A percentile compares a stretch with the other conserved stretches of the same genome.
phyloP scores from a whole-genome alignment of 2,888 invertebrate species.

The Tupiocoris notatus region DNA sequence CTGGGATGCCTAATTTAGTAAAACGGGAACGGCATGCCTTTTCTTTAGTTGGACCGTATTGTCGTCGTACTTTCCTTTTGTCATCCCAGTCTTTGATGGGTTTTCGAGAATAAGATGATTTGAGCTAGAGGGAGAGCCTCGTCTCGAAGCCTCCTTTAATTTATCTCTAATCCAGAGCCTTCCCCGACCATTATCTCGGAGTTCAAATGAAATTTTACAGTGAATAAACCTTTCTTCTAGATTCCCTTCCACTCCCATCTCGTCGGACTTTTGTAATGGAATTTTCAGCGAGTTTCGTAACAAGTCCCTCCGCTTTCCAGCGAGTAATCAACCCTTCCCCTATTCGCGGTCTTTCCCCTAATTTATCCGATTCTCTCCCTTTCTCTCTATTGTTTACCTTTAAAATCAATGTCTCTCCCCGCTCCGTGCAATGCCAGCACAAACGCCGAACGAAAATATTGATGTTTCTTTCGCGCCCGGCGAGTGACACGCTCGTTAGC shows the following conservation, averaged over 20 bases:
- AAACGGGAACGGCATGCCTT: no score
- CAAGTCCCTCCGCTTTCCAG: constrained; percentile 1
- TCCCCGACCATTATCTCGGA: constrained; percentile 25
- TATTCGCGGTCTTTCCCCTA: background rate
- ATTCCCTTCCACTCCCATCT: background rate
- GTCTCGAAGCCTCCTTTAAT: constrained; percentile 23
- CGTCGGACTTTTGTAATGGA: constrained; percentile 24
- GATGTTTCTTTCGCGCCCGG: background rate
- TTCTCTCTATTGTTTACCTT: background rate
- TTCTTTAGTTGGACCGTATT: background rate
- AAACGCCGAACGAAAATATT: background rate
- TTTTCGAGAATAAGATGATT: background rate
- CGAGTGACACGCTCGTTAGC: background rate
- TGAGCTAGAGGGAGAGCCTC: background rate
- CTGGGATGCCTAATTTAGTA: no score
- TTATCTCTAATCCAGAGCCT: constrained; percentile 33
- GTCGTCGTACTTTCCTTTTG: constrained; percentile 25
- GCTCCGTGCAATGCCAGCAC: background rate
- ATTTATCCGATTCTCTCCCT: background rate
- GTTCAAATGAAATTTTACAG: constrained; percentile 39
- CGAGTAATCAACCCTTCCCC: background rate
- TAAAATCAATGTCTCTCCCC: background rate
- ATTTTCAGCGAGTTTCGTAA: constrained; percentile 16
- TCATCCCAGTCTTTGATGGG: background rate
- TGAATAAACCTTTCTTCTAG: constrained; percentile 35